Evolutionary conservation across 2,113 vertebrate species (phyloP).

Genomic region (Panthera leo): DNA sequence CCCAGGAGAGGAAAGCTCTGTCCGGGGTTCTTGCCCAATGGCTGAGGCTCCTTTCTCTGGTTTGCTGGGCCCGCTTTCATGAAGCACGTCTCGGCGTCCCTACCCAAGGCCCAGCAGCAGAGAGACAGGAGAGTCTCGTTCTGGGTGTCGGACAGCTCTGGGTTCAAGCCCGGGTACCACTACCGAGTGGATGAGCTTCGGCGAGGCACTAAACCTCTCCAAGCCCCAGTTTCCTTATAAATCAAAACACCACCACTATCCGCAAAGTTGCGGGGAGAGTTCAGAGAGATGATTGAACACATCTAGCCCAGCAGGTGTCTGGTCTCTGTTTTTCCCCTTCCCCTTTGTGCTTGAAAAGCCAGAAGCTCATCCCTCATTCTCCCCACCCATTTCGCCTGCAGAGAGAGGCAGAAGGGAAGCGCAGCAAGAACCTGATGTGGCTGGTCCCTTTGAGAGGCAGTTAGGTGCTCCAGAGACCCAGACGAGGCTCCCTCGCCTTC

Average conservation of each 20-base stretch:
- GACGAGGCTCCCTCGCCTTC: neutral
- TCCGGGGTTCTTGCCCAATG: neutral
- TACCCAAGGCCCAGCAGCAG: neutral
- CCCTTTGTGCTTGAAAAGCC: neutral
- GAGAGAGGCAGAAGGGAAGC: neutral
- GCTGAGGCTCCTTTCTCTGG: neutral
- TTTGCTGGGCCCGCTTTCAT: neutral
- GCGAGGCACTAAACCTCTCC: neutral
- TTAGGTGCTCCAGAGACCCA: neutral
- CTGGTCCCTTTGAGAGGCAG: neutral
- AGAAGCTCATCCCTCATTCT: neutral
- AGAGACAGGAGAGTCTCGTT: neutral
- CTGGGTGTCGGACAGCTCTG: neutral
- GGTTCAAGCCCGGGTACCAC: neutral
- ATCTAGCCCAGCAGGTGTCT: neutral
- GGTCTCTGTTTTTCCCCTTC: neutral
- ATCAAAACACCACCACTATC: neutral
- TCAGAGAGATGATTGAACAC: neutral
- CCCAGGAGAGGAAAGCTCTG: neutral
- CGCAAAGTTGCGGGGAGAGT: neutral
- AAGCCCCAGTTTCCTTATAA: neutral
- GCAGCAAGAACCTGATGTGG: neutral
- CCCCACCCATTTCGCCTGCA: neutral
- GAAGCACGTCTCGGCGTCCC: fast-evolving
- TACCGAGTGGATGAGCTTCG: neutral